Evolutionary conservation across 2,797 vertebrate species (phyloP).

Genomic region (Meda fulgida): DNA sequence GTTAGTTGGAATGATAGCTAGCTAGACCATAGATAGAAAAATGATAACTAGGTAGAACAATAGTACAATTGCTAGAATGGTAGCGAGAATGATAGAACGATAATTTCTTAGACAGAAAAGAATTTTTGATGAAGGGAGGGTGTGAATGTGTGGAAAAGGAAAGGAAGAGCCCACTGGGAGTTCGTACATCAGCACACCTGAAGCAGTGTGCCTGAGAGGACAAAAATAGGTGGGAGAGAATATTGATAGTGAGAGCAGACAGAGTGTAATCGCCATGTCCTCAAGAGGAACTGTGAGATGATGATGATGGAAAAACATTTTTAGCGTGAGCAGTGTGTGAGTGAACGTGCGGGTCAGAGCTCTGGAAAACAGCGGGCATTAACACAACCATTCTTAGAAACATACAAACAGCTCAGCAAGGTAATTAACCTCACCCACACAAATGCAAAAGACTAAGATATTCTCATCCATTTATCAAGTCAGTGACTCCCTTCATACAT

Average conservation of each 20-base stretch:
- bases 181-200: constrained; percentile 10
- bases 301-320: constrained; percentile 11
- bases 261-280: constrained; percentile 2
- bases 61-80: not conserved
- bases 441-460: not conserved
- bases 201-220: not conserved
- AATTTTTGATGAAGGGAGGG: not conserved
- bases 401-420: not conserved
- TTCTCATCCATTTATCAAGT: constrained; percentile 25
- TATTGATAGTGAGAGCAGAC: not conserved
- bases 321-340: not conserved
- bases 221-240: constrained; percentile 15
- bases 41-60: not conserved
- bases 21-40: not conserved
- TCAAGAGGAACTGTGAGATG: constrained; percentile 20
- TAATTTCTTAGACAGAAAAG: not conserved
- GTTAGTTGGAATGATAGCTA: not conserved
- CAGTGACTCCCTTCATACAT: constrained; percentile 25
- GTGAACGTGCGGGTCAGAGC: not conserved
- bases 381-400: constrained; percentile 28
- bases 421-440: constrained; percentile 42
- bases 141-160: constrained; percentile 1
- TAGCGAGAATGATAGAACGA: not conserved
- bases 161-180: not conserved
- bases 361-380: constrained; percentile 30